Evolutionary conservation across 2,113 vertebrate genomes (phyloP).

Genomic region (Indicator maculatus): DNA sequence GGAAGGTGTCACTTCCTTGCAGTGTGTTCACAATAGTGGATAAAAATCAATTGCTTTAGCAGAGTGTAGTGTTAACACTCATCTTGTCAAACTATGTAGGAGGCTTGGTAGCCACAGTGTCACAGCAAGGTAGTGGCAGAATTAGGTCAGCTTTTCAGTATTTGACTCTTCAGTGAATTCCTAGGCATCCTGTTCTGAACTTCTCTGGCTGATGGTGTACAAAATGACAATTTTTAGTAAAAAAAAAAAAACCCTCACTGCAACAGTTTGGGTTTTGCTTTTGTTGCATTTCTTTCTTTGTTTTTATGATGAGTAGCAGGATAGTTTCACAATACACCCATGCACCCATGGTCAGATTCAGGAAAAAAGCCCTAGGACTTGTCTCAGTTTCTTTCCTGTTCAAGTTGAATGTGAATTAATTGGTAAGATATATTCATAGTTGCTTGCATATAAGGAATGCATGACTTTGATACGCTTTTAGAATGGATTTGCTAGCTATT

Average conservation of each 20-base stretch:
- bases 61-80: background rate
- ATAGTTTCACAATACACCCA: rapidly evolving
- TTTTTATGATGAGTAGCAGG: background rate
- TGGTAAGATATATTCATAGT: background rate
- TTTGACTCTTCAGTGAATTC: background rate
- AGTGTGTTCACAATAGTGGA: background rate
- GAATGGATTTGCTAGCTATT: background rate
- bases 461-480: background rate
- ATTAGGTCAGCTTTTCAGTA: background rate
- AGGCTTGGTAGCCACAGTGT: background rate
- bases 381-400: background rate
- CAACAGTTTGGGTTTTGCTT: rapidly evolving
- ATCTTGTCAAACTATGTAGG: background rate
- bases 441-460: background rate
- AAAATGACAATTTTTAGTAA: background rate
- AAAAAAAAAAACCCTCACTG: background rate
- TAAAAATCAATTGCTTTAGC: background rate
- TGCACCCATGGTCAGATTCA: too few species aligned
- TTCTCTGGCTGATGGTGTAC: background rate
- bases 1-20: background rate
- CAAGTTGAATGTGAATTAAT: background rate
- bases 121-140: background rate
- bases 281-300: rapidly evolving
- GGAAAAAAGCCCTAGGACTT: background rate
- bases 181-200: rapidly evolving